Evolutionary conservation across 2,888 invertebrate species (phyloP).

Genomic region (Caenorhabditis sp.): DNA sequence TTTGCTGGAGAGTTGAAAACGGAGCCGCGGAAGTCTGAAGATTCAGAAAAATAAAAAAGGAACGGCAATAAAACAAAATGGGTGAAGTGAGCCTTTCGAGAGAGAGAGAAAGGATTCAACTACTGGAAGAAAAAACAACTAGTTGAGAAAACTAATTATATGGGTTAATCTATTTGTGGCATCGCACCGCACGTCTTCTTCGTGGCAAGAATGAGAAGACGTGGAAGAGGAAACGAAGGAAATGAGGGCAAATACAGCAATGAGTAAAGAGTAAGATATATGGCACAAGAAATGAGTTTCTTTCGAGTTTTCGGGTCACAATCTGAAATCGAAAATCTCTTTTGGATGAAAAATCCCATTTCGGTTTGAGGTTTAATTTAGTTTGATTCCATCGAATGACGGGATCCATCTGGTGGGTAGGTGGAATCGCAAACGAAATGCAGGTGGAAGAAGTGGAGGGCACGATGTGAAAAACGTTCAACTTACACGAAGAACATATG

Average conservation of each 20-base stretch:
- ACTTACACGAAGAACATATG: neutral
- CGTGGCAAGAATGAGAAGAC: slow-evolving; percentile 14
- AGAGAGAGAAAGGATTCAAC: slow-evolving; percentile 18
- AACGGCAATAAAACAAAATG: slow-evolving; percentile 36
- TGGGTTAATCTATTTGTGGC: slow-evolving; percentile 63
- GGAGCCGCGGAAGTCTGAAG: neutral
- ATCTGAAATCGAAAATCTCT: slow-evolving; percentile 39
- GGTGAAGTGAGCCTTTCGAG: slow-evolving; percentile 5
- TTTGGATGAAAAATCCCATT: slow-evolving; percentile 1
- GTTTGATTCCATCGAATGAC: slow-evolving; percentile 32
- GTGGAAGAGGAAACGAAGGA: slow-evolving; percentile 15
- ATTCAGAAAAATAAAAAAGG: slow-evolving; percentile 25
- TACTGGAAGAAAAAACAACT: slow-evolving; percentile 33
- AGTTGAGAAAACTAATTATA: slow-evolving; percentile 63
- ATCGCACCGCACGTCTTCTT: slow-evolving; percentile 56
- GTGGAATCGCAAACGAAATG: slow-evolving; percentile 5
- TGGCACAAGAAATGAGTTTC: slow-evolving; percentile 30
- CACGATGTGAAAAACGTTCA: slow-evolving; percentile 1
- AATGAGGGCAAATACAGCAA: slow-evolving; percentile 35
- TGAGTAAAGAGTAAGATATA: slow-evolving; percentile 36
- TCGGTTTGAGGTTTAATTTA: slow-evolving; percentile 16
- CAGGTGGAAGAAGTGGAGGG: slow-evolving; percentile 23
- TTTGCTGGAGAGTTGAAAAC: neutral
- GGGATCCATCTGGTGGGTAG: slow-evolving; percentile 10
- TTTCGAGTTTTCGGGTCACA: neutral